A percentile compares a stretch with the other conserved stretches of the same genome.
Evolutionary conservation across 2,888 invertebrate genomes (phyloP).

Genomic region (Minunthozetes semirufus): DNA sequence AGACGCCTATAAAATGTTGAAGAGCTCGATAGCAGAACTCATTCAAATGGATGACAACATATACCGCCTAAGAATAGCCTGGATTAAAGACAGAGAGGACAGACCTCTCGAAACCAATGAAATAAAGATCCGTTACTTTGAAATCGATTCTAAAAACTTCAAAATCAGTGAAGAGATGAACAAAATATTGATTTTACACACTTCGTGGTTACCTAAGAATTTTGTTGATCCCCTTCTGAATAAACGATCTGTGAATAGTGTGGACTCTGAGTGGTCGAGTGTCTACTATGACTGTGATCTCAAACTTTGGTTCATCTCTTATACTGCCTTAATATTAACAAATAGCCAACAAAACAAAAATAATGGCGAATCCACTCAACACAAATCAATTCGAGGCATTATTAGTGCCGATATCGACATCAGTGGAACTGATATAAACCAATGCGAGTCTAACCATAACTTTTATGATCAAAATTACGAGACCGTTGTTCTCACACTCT

Average conservation of each 20-base stretch:
- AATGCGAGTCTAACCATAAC: constrained; percentile 59
- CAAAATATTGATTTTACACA: neutral
- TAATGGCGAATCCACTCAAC: neutral
- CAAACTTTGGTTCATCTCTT: constrained; percentile 74
- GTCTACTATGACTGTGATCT: constrained; percentile 78
- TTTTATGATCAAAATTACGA: neutral
- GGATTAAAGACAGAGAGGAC: neutral
- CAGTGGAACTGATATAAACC: constrained; percentile 57
- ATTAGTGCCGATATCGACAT: constrained; percentile 48
- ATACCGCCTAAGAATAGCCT: constrained; percentile 13
- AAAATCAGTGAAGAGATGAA: neutral
- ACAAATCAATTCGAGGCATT: constrained; percentile 38
- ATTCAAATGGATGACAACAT: constrained; percentile 33
- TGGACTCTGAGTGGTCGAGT: constrained; percentile 61
- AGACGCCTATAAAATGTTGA: constrained; percentile 35
- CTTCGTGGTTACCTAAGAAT: constrained; percentile 18
- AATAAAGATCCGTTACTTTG: constrained; percentile 9
- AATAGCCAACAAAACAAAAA: constrained; percentile 3
- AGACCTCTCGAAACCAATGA: neutral
- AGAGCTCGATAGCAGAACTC: constrained; percentile 24
- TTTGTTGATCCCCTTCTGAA: neutral
- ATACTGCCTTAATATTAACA: constrained; percentile 56
- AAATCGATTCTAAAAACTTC: constrained; percentile 7
- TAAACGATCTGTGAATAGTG: neutral
- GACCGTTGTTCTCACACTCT: constrained; percentile 54